These are phyloP conservation scores for Thereva unica DNA, from an alignment of 2,888 invertebrate genomes.

Conservation along the genomic window DNA sequence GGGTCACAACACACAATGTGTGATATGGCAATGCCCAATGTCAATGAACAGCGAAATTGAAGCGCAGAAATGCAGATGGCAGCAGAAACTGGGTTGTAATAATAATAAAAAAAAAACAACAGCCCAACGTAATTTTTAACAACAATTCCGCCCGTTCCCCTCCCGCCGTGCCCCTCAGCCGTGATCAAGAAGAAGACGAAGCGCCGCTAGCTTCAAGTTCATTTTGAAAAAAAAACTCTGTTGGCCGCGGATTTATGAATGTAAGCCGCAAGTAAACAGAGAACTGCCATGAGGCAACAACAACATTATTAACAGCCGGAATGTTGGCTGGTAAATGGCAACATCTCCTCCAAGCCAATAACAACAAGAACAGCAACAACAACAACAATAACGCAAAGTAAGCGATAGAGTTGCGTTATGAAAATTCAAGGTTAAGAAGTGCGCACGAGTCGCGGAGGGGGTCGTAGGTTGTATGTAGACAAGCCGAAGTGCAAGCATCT, in stretches of 20 bases:
- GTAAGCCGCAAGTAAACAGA: too few species aligned
- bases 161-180: too few species aligned
- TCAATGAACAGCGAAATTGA: conserved; percentile 6
- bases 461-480: too few species aligned
- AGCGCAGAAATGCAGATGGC: not conserved
- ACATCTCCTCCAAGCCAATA: conserved; percentile 1
- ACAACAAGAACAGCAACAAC: conserved; percentile 8
- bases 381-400: not conserved
- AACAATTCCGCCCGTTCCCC: not conserved
- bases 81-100: not conserved
- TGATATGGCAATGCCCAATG: not conserved
- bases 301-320: too few species aligned
- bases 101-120: not conserved
- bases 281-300: too few species aligned
- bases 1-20: conserved; percentile 1
- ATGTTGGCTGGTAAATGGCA: not conserved
- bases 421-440: conserved; percentile 9
- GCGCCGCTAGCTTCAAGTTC: too few species aligned
- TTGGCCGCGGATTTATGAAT: too few species aligned
- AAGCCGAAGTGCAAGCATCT: too few species aligned
- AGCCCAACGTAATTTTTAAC: not conserved
- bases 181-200: too few species aligned
- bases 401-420: not conserved
- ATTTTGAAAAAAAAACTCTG: too few species aligned
- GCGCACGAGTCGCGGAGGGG: not conserved